Percentiles rank a stretch among this genome's conserved stretches.
Conservation (phyloP, 2,888 invertebrate species). For the Sthenelais limicola region DNA sequence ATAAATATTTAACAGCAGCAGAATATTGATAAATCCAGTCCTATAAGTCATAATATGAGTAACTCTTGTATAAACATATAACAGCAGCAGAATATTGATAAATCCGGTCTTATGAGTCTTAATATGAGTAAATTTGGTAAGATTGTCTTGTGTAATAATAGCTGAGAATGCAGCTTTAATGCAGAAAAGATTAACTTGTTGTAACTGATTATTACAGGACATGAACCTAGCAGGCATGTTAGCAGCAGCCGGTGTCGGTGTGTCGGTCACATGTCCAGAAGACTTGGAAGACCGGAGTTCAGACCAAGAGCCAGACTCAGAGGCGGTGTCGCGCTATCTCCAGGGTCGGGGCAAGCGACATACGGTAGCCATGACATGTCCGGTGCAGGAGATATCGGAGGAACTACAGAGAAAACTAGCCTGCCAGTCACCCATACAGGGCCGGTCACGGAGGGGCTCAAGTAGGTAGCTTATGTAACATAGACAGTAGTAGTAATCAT, state of each 20-base stretch:
- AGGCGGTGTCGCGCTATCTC: constrained; percentile 77
- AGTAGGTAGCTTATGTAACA: constrained; percentile 29
- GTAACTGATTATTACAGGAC: no score
- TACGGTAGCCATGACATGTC: constrained; percentile 80
- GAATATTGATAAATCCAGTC: no score
- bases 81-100: no score
- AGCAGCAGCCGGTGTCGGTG: constrained; percentile 2
- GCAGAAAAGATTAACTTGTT: no score
- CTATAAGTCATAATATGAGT: no score
- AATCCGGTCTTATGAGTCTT: no score
- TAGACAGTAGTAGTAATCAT: no score
- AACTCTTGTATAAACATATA: no score
- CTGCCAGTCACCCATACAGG: constrained; percentile 74
- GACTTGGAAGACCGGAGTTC: constrained; percentile 54
- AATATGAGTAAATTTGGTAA: no score
- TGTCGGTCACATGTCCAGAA: constrained; percentile 1
- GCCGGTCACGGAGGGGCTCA: constrained; percentile 78
- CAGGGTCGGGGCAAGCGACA: constrained; percentile 85
- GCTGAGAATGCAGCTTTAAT: no score
- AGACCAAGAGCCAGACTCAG: constrained; percentile 75
- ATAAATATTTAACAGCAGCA: no score
- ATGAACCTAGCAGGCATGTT: constrained; percentile 44
- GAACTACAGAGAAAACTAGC: constrained; percentile 73
- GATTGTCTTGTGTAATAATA: no score
- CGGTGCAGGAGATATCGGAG: constrained; percentile 77